Evolutionary conservation across 1,140 invertebrate species (phyloP).

Genomic region (Chironomus striatipennis): DNA sequence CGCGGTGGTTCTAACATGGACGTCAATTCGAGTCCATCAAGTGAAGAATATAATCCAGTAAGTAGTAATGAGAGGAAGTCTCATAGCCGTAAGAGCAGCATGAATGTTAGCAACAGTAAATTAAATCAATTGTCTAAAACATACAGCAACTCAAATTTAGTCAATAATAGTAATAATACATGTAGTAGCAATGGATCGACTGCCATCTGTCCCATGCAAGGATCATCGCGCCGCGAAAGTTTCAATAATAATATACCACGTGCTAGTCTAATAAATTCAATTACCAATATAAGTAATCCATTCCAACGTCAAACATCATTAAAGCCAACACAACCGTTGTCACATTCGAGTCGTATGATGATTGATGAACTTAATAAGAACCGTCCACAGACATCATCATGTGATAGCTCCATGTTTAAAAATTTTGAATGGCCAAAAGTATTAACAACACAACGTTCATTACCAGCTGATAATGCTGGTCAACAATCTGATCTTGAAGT

Average conservation of each 20-base stretch:
- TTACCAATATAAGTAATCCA: background rate
- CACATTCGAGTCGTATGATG: background rate
- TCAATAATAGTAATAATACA: too few relatives aligned
- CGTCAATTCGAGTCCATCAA: constrained; percentile 5
- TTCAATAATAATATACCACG: constrained; percentile 40
- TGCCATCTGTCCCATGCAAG: constrained; percentile 26
- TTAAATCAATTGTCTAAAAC: constrained; percentile 24
- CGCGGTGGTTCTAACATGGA: constrained; percentile 19
- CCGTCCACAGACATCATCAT: constrained; percentile 26
- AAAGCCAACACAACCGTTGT: background rate
- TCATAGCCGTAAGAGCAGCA: background rate
- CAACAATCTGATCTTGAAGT: constrained; percentile 37
- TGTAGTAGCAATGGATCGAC: too few relatives aligned
- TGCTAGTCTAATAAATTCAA: constrained; percentile 31
- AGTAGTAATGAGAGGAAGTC: constrained; percentile 26
- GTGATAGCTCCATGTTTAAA: constrained; percentile 24
- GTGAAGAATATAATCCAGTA: constrained; percentile 8
- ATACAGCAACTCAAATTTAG: constrained; percentile 25
- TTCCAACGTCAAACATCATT: background rate
- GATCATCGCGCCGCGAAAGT: constrained; percentile 32
- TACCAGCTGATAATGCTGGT: constrained; percentile 26
- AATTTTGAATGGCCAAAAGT: constrained; percentile 26
- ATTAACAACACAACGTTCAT: constrained; percentile 26
- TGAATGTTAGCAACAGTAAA: background rate
- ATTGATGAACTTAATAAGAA: constrained; percentile 19